Percentiles rank a stretch among this genome's conserved stretches.
Conservation (phyloP, 2,888 invertebrate genomes). For the Drosophila paranaensis region DNA sequence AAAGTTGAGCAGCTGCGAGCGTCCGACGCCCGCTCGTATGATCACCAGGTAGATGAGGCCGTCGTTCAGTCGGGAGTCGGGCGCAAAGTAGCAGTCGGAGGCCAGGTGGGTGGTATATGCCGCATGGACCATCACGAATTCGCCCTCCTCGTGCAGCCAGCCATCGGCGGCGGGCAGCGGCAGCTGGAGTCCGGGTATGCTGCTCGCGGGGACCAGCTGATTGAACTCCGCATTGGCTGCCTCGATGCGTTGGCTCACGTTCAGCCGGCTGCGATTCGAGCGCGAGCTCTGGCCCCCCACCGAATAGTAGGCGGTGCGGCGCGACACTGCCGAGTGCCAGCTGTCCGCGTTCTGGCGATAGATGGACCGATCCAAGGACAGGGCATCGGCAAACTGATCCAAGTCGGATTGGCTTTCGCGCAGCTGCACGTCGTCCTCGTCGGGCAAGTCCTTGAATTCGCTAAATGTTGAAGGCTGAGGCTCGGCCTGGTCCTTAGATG, state of each 20-base stretch:
- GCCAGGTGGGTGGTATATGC: conserved; percentile 95
- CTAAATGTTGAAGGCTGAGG: conserved; percentile 15
- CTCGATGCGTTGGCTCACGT: conserved; percentile 68
- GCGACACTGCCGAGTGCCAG: conserved; percentile 93
- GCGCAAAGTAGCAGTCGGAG: conserved; percentile 93
- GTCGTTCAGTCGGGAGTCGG: conserved; percentile 94
- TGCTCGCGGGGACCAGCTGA: conserved; percentile 55
- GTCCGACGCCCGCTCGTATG: conserved; percentile 91
- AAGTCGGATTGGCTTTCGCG: conserved; percentile 24
- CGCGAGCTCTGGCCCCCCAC: conserved; percentile 91
- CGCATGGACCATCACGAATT: conserved; percentile 92
- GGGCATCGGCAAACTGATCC: conserved; percentile 71
- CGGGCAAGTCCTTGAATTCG: conserved; percentile 50
- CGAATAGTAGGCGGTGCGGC: conserved; percentile 92
- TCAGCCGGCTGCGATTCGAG: conserved; percentile 74
- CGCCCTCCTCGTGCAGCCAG: conserved; percentile 92
- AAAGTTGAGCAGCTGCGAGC: conserved; percentile 92
- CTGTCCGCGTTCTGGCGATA: conserved; percentile 88
- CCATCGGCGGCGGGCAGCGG: conserved; percentile 88
- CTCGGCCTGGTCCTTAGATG: not conserved
- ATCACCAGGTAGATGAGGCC: conserved; percentile 96
- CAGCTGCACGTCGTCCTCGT: conserved; percentile 37
- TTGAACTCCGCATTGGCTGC: conserved; percentile 73
- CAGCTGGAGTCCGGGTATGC: conserved; percentile 86
- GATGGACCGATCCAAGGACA: conserved; percentile 85